Evolutionary conservation across 2,888 invertebrate species (phyloP).

Genomic region (Cheilosia impressa): DNA sequence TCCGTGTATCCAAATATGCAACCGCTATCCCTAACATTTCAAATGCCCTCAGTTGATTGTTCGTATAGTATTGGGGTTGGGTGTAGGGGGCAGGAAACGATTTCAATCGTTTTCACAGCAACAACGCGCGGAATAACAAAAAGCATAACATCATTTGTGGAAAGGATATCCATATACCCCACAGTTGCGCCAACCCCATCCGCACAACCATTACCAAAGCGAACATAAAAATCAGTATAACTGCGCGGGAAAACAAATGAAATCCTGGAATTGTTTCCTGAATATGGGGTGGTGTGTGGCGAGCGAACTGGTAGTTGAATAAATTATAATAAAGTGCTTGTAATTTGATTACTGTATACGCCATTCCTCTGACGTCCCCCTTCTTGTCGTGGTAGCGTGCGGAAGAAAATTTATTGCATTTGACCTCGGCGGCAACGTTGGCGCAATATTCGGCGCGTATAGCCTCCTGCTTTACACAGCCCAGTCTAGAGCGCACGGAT

Average conservation of each 20-base stretch:
- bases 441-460: conserved; percentile 18
- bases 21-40: conserved; percentile 53
- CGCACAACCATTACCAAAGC: conserved; percentile 59
- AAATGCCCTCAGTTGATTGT: conserved; percentile 61
- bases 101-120: conserved; percentile 66
- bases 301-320: conserved; percentile 55
- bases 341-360: conserved; percentile 70
- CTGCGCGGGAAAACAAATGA: conserved; percentile 67
- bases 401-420: conserved; percentile 64
- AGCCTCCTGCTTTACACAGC: not conserved
- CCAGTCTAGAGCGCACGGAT: conserved; percentile 30
- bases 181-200: conserved; percentile 30
- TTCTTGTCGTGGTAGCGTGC: conserved; percentile 4
- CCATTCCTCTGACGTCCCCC: not conserved
- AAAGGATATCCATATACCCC: conserved; percentile 28
- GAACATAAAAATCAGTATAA: conserved; percentile 75
- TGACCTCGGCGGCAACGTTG: conserved; percentile 47
- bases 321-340: conserved; percentile 73
- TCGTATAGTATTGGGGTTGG: no score
- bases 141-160: conserved; percentile 66
- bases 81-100: conserved; percentile 10
- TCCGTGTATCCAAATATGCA: conserved; percentile 11
- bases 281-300: conserved; percentile 40
- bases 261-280: conserved; percentile 58
- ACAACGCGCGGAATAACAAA: conserved; percentile 60